phyloP scores from a whole-genome alignment of 2,888 invertebrate genomes.

The Tinea trinotella region DNA sequence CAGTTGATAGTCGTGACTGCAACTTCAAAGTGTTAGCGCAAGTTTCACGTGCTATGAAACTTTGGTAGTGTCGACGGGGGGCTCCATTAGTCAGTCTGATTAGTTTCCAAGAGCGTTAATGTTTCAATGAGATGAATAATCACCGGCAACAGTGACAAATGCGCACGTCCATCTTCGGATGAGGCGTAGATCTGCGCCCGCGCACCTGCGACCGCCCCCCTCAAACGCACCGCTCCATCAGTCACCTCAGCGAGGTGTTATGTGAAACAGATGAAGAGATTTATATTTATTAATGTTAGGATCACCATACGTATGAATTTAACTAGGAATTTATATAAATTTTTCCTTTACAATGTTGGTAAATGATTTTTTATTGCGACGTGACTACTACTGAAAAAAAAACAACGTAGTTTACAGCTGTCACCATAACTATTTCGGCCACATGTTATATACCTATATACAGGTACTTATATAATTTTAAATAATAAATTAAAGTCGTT shows the following conservation, averaged over 20 bases:
- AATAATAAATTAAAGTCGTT: no score
- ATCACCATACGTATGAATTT: slow-evolving; percentile 39
- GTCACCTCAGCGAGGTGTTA: slow-evolving; percentile 52
- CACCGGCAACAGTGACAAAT: slow-evolving; percentile 69
- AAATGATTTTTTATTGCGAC: no score
- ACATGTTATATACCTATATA: no score
- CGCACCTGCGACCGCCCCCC: slow-evolving; percentile 46
- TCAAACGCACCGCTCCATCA: slow-evolving; percentile 45
- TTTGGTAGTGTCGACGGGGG: slow-evolving; percentile 69
- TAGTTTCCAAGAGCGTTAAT: slow-evolving; percentile 66
- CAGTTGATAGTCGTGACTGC: slow-evolving; percentile 1
- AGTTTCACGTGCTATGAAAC: slow-evolving; percentile 42
- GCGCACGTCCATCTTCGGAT: slow-evolving; percentile 34
- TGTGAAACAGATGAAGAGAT: slow-evolving; percentile 63
- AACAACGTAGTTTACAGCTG: no score
- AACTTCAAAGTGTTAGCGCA: slow-evolving; percentile 3
- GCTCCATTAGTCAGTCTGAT: slow-evolving; percentile 70
- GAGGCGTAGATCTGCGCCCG: slow-evolving; percentile 39
- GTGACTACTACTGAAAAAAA: no score
- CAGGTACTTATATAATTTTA: no score
- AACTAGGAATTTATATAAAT: no score
- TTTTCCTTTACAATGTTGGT: no score
- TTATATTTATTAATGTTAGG: slow-evolving; percentile 60
- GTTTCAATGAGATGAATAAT: slow-evolving; percentile 72
- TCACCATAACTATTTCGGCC: no score